Evolutionary conservation across 2,888 invertebrate genomes (phyloP), one percentile per base, ranked within the genome.

Genomic region (Agrochola lota): DNA sequence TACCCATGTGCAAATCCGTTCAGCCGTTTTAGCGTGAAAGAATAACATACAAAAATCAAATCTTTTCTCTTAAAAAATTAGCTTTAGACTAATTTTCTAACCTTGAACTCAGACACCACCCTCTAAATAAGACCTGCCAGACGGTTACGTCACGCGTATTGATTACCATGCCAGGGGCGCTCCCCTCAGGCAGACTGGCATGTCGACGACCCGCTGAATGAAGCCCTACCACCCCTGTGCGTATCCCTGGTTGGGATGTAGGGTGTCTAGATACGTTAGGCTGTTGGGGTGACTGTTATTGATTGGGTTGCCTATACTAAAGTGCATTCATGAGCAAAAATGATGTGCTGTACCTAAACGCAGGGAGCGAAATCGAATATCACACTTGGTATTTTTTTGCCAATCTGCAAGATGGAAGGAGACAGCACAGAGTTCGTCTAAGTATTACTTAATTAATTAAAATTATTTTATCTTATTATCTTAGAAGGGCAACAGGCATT

Each of bases 201-300:
- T 80, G 90, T 85, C 89, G 87, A 74, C 88, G 88, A 88, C 87
- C 87, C 78, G 69, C 30, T 88, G 86, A 88, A 88, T 84, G 88
- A 88, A 88, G 81, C 87, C 85, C 30, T 73, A 46, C 40, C 82
- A 76, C 70, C 83, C 63, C 55, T 70, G 17, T 67, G 73, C 35
- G 23, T 55, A 77, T 68, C 80, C 74, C 70, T 74, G 77, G 46
- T 9, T 71, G 2, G n/a, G 64, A 64, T 77, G 23, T 80, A 80
- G 71, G 69, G 76, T 77, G 80, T 69, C 80, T 89, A 26, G 85
- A 89, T 83, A 77, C 46, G 85, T 66, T 75, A 68, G 35, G 60
- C 11, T 2, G 20, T 55, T 62, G 46, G 64, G 64, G 71, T 66
- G 26, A 60, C 23, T 60, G 9, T 30, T 69, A 82, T 72, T 46